phyloP scores from a whole-genome alignment of 2,113 vertebrate species.

The Myodes glareolus region DNA sequence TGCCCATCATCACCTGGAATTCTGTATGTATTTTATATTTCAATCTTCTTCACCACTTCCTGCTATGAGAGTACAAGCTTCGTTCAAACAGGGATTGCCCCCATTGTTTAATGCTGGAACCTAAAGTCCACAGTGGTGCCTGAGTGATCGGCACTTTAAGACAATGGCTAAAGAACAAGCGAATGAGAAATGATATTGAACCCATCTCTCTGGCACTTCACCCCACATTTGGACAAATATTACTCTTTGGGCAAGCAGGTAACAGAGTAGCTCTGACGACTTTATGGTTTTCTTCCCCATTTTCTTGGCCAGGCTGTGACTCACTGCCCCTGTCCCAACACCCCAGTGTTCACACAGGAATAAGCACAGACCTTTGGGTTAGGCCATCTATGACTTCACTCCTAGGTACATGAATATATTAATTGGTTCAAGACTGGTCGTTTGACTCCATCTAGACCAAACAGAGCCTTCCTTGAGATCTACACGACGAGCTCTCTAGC shows the following conservation, averaged over 20 bases:
- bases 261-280: background rate
- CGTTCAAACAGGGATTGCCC: background rate
- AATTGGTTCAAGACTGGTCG: background rate
- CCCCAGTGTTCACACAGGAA: background rate
- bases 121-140: background rate
- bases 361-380: background rate
- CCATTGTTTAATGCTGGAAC: background rate
- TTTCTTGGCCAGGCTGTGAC: background rate
- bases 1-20: background rate
- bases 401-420: background rate
- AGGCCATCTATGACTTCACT: background rate
- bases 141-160: background rate
- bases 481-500: background rate
- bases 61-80: background rate
- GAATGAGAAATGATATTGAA: background rate
- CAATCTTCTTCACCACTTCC: background rate
- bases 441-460: background rate
- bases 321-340: background rate
- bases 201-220: background rate
- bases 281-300: background rate
- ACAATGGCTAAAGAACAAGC: background rate
- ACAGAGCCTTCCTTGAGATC: constrained; percentile 15
- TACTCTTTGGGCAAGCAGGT: background rate
- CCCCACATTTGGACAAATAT: background rate
- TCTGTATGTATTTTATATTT: background rate